Conservation (phyloP, 2,888 invertebrate species). For the Hoplodrina blanda region DNA sequence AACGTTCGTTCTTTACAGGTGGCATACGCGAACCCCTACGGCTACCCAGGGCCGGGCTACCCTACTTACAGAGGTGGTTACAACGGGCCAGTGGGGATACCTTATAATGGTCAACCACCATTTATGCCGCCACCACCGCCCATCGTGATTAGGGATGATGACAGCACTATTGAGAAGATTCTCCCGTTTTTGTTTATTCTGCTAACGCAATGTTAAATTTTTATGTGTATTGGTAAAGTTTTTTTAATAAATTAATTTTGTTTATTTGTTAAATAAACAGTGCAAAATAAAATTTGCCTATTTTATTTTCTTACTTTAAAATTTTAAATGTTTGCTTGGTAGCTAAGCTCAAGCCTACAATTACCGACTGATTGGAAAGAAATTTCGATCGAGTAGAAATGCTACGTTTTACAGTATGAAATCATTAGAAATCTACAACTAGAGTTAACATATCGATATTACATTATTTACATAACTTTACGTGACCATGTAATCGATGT, state of each 20-base stretch:
- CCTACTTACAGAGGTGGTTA: constrained; percentile 32
- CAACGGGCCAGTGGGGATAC: constrained; percentile 26
- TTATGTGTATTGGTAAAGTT: neutral
- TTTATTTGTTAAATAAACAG: constrained; percentile 13
- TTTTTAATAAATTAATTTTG: constrained; percentile 1
- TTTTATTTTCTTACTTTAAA: neutral
- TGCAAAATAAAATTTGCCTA: neutral
- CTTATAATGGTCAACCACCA: constrained; percentile 24
- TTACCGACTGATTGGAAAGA: neutral
- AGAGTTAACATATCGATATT: constrained; percentile 24
- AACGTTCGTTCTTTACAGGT: constrained; percentile 30
- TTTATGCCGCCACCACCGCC: constrained; percentile 40
- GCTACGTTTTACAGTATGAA: neutral
- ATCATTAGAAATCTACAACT: constrained; percentile 16
- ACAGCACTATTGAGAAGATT: constrained; percentile 35
- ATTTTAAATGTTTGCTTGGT: neutral
- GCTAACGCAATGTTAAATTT: constrained; percentile 12
- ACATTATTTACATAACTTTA: constrained; percentile 61
- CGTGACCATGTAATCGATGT: constrained; percentile 62
- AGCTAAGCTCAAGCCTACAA: no score
- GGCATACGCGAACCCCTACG: constrained; percentile 43
- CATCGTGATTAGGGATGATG: constrained; percentile 26
- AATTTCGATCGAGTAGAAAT: neutral
- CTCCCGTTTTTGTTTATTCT: constrained; percentile 49
- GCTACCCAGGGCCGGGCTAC: constrained; percentile 21